phyloP scores from a whole-genome alignment of 2,888 invertebrate genomes.

The Eupithecia pulchellata region DNA sequence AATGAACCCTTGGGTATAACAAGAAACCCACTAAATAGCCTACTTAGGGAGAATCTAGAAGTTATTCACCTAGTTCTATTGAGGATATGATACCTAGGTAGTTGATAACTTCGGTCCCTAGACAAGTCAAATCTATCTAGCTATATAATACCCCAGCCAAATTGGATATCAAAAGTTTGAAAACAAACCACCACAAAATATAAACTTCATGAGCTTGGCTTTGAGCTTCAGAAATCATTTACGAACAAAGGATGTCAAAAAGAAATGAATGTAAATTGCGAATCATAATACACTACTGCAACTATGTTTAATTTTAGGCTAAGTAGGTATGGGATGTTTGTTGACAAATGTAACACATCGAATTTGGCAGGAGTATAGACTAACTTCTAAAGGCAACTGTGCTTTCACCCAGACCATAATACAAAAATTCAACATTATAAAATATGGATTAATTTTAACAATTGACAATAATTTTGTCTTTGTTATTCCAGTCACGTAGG shows the following conservation, averaged over 20 bases:
- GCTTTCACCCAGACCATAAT: constrained; percentile 26
- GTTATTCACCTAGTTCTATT: not conserved
- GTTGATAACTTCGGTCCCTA: not conserved
- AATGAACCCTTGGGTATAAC: constrained; percentile 47
- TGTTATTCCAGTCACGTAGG: constrained; percentile 22
- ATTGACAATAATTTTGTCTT: constrained; percentile 39
- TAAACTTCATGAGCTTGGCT: too few species aligned
- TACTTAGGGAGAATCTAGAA: not conserved
- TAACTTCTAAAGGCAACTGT: constrained; percentile 21
- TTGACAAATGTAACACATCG: too few species aligned
- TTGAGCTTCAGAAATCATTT: too few species aligned
- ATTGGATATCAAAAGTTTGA: too few species aligned
- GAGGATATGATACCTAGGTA: not conserved
- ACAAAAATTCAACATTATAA: constrained; percentile 59
- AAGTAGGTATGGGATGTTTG: too few species aligned
- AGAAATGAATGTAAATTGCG: too few species aligned
- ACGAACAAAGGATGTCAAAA: too few species aligned
- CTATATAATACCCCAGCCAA: too few species aligned
- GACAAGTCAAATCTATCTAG: not conserved
- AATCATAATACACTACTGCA: too few species aligned
- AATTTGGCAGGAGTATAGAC: too few species aligned
- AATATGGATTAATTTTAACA: constrained; percentile 57
- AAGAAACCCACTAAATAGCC: not conserved
- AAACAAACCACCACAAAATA: too few species aligned
- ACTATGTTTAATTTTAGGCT: too few species aligned